phyloP scores from a whole-genome alignment of 2,888 invertebrate genomes.

The Petrolisthes cinctipes region DNA sequence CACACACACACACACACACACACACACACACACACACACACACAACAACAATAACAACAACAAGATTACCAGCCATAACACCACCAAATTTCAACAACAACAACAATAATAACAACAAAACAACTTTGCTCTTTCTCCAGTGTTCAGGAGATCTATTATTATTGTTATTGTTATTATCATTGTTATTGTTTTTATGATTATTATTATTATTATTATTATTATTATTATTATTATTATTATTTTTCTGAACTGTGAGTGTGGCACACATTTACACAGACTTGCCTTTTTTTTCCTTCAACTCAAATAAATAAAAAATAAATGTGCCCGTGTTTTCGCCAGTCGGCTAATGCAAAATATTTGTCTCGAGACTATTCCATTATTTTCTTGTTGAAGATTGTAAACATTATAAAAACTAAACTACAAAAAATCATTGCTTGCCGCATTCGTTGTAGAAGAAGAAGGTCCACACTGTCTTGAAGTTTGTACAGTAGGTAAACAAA shows the following conservation, averaged over 20 bases:
- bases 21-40: too few relatives aligned
- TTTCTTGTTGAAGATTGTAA: constrained; percentile 12
- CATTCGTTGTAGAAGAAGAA: constrained; percentile 42
- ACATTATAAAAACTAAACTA: constrained; percentile 20
- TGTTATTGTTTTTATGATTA: too few relatives aligned
- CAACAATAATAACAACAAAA: background rate
- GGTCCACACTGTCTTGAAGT: constrained; percentile 11
- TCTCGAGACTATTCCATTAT: constrained; percentile 29
- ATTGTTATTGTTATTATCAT: too few relatives aligned
- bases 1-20: too few relatives aligned
- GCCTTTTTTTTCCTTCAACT: constrained; percentile 25
- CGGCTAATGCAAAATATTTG: constrained; percentile 57
- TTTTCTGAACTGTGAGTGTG: constrained; percentile 49
- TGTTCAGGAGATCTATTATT: constrained; percentile 16
- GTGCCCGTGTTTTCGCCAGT: constrained; percentile 53
- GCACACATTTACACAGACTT: constrained; percentile 45
- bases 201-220: too few relatives aligned
- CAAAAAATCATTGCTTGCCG: constrained; percentile 32
- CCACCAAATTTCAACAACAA: background rate
- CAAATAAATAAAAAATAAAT: constrained; percentile 33
- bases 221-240: too few relatives aligned
- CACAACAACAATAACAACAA: too few relatives aligned
- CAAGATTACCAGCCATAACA: too few relatives aligned
- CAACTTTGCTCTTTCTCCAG: constrained; percentile 23
- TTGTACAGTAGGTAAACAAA: constrained; percentile 32